A percentile compares a stretch with the other conserved stretches of the same genome.
Conservation (phyloP, 1,140 invertebrate genomes). For the Nixonia krombeini region DNA sequence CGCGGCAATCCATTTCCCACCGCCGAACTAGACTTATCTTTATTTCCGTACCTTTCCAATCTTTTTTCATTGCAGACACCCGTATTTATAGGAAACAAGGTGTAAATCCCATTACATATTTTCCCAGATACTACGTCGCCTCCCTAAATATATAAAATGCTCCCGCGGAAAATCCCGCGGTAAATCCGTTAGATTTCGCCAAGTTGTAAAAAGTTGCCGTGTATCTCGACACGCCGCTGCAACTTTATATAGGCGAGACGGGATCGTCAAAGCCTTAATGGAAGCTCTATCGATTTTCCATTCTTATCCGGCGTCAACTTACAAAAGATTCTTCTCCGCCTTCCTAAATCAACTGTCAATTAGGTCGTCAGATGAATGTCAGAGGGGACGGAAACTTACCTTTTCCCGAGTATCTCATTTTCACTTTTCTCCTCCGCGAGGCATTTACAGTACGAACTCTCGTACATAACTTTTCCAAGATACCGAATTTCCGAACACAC, state of each 20-base stretch:
- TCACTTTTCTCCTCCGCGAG: too few species aligned
- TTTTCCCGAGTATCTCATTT: too few species aligned
- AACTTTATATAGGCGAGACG: neutral
- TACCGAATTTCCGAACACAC: too few species aligned
- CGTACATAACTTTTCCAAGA: too few species aligned
- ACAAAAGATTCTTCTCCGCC: neutral
- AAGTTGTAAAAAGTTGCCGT: conserved; percentile 13
- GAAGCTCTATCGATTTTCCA: neutral
- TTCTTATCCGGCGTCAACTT: neutral
- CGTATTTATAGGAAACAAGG: conserved; percentile 24
- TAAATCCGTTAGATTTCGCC: conserved; percentile 31
- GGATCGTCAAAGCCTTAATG: neutral
- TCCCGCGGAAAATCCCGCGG: conserved; percentile 26
- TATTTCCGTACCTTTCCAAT: too few species aligned
- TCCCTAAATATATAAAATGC: conserved; percentile 26
- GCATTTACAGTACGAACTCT: too few species aligned
- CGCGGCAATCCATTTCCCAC: too few species aligned
- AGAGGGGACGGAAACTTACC: too few species aligned
- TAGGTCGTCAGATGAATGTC: too few species aligned
- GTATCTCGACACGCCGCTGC: neutral
- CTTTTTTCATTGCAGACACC: conserved; percentile 17
- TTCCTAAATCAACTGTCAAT: too few species aligned
- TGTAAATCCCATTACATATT: conserved; percentile 17
- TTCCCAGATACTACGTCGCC: conserved; percentile 2
- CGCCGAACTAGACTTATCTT: too few species aligned